Conservation (phyloP, 2,888 invertebrate species). For the Pteria penguin region DNA sequence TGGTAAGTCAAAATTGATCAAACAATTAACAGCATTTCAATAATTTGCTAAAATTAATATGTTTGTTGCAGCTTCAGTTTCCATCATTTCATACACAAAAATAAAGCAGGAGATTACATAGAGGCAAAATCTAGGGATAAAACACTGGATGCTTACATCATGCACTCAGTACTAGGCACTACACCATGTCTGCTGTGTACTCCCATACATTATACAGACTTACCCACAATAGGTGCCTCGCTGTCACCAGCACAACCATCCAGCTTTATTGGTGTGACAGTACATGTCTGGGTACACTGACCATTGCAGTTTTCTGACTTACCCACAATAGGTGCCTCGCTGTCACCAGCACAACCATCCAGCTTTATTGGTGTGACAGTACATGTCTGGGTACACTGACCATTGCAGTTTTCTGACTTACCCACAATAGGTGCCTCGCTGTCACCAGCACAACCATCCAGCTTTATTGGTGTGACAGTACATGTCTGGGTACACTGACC, state of each 20-base stretch:
- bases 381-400: constrained; percentile 72
- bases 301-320: constrained; percentile 67
- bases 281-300: constrained; percentile 72
- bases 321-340: constrained; percentile 71
- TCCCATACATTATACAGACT: too few species aligned
- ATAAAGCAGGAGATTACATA: too few species aligned
- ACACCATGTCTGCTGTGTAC: too few species aligned
- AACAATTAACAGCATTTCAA: too few species aligned
- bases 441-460: constrained; percentile 61
- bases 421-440: constrained; percentile 35
- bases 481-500: constrained; percentile 73
- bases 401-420: constrained; percentile 62
- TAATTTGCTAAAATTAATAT: too few species aligned
- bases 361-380: constrained; percentile 69
- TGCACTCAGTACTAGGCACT: too few species aligned
- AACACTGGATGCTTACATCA: too few species aligned
- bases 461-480: constrained; percentile 68
- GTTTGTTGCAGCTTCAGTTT: too few species aligned
- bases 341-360: constrained; percentile 67
- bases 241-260: constrained; percentile 59
- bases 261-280: constrained; percentile 68
- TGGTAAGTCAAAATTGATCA: too few species aligned
- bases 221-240: constrained; percentile 32
- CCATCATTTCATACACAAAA: too few species aligned
- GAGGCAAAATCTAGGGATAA: too few species aligned